phyloP scores from a whole-genome alignment of 2,888 invertebrate genomes.

The Drosophila flavopinicola region DNA sequence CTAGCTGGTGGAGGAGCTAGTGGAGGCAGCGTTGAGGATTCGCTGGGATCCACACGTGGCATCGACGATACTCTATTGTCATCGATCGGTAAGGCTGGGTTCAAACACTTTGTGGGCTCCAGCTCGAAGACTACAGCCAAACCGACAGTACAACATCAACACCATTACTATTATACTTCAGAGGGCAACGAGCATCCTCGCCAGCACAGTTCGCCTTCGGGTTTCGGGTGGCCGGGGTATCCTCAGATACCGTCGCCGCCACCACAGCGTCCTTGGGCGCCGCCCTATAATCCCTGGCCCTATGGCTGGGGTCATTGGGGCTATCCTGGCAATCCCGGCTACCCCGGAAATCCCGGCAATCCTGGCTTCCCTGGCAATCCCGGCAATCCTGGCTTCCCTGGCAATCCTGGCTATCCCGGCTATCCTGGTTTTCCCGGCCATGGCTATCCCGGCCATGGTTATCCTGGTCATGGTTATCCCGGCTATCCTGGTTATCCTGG shows the following conservation, averaged over 20 bases:
- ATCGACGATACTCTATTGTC: conserved; percentile 59
- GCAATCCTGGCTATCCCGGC: conserved; percentile 38
- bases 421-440: conserved; percentile 31
- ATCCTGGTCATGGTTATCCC: conserved; percentile 27
- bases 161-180: conserved; percentile 69
- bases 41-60: conserved; percentile 42
- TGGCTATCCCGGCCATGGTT: conserved; percentile 30
- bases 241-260: conserved; percentile 32
- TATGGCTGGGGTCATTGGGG: conserved; percentile 38
- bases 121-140: conserved; percentile 49
- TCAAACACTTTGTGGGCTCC: conserved; percentile 58
- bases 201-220: conserved; percentile 39
- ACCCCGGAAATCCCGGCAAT: conserved; percentile 26
- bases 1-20: background rate
- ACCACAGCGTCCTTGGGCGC: conserved; percentile 42
- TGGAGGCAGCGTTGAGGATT: conserved; percentile 38
- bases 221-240: conserved; percentile 36
- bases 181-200: conserved; percentile 61
- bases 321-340: conserved; percentile 26
- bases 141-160: conserved; percentile 58
- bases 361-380: conserved; percentile 34
- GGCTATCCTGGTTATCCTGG: conserved; percentile 23
- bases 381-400: conserved; percentile 29
- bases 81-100: conserved; percentile 68
- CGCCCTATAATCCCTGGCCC: conserved; percentile 31